Evolutionary conservation across 2,113 vertebrate species (phyloP).

Genomic region (Callionymus lyra): DNA sequence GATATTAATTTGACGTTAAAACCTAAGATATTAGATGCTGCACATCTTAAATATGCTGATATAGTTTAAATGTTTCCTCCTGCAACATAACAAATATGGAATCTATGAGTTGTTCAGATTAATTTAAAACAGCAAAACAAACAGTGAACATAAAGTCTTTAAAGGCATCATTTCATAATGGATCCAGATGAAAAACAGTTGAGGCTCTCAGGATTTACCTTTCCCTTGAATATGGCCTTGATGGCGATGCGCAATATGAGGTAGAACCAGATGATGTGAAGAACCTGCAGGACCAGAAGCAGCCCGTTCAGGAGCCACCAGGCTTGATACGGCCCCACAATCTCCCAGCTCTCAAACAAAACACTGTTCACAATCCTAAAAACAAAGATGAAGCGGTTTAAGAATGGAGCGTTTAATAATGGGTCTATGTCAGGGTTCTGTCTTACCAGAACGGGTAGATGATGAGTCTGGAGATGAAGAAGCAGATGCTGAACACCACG

Average conservation of each 20-base stretch:
- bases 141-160: too few relatives aligned
- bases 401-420: background rate
- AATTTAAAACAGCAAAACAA: too few relatives aligned
- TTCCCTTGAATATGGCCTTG: conserved; percentile 82
- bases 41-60: too few relatives aligned
- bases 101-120: too few relatives aligned
- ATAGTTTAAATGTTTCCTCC: too few relatives aligned
- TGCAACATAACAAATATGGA: too few relatives aligned
- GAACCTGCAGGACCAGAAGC: conserved; percentile 74
- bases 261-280: conserved; percentile 90
- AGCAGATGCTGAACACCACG: conserved; percentile 79
- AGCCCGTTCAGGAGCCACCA: conserved; percentile 90
- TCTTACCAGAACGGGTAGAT: conserved; percentile 89
- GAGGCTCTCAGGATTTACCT: conserved; percentile 72
- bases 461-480: conserved; percentile 80
- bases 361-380: conserved; percentile 62
- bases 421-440: background rate
- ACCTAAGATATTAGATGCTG: too few relatives aligned
- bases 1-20: too few relatives aligned
- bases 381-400: conserved; percentile 11
- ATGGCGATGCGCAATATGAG: conserved; percentile 80
- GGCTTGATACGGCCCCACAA: conserved; percentile 78
- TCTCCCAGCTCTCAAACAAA: conserved; percentile 86
- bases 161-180: too few relatives aligned
- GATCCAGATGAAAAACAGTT: too few relatives aligned